Conservation (phyloP, 2,113 vertebrate genomes). For the Pseudopipra pipra region DNA sequence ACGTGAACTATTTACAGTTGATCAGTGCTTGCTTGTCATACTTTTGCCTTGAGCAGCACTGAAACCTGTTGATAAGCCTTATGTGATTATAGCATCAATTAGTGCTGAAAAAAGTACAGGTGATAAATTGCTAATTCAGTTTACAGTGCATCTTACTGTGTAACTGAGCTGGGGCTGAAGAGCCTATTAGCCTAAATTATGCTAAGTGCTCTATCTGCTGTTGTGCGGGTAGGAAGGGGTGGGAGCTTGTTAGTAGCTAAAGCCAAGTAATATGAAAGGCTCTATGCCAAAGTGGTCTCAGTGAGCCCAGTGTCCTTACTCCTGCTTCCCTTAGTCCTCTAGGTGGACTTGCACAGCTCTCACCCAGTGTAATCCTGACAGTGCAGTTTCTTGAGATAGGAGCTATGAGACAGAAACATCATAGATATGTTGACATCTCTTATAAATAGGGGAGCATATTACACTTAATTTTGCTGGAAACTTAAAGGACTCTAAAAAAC, state of each 20-base stretch:
- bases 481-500: neutral
- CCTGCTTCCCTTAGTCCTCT: neutral
- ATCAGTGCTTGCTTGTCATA: neutral
- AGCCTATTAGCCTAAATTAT: neutral
- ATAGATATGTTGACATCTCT: neutral
- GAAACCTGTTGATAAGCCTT: neutral
- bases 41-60: neutral
- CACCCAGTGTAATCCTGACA: neutral
- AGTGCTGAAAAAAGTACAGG: neutral
- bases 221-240: neutral
- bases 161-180: neutral
- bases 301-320: neutral
- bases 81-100: neutral
- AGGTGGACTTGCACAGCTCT: neutral
- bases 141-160: neutral
- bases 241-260: neutral
- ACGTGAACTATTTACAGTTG: neutral
- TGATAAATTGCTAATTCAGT: neutral
- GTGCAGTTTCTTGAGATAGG: neutral
- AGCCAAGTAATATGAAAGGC: neutral
- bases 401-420: neutral
- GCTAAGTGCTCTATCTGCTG: neutral
- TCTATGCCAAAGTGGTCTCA: neutral
- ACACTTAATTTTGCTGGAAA: neutral
- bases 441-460: neutral